Conservation (phyloP, 1,140 invertebrate species). For the Hormaphis cornu region DNA sequence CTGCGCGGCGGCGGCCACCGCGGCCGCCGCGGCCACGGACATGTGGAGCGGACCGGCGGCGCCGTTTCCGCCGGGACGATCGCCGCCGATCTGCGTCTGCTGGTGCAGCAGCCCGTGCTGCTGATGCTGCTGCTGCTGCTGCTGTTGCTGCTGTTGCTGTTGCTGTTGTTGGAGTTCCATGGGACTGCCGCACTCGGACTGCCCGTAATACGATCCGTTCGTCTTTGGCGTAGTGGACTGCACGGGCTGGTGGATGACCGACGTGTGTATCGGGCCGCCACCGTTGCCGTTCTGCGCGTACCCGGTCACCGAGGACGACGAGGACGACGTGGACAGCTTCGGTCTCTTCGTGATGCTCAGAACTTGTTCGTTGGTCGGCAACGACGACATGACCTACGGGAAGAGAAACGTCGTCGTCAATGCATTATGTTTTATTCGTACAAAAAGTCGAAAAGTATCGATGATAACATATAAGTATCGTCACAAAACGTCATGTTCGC, state of each 20-base stretch:
- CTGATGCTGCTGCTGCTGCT: background rate
- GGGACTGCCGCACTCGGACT: slow-evolving; percentile 41
- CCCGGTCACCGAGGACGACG: slow-evolving; percentile 45
- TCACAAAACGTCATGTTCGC: no score
- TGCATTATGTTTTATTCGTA: no score
- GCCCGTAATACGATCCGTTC: slow-evolving; percentile 39
- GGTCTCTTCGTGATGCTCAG: slow-evolving; percentile 69
- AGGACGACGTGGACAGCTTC: slow-evolving; percentile 51
- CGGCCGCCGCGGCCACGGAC: slow-evolving; percentile 47
- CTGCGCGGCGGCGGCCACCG: slow-evolving; percentile 43
- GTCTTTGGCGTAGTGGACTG: slow-evolving; percentile 36
- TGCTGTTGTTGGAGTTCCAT: slow-evolving; percentile 38
- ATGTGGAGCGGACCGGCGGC: slow-evolving; percentile 39
- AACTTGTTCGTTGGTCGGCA: slow-evolving; percentile 72
- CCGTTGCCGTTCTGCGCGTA: background rate
- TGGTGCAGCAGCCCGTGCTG: background rate
- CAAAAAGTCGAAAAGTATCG: no score
- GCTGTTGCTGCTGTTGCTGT: background rate
- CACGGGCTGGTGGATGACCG: slow-evolving; percentile 57
- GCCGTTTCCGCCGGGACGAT: slow-evolving; percentile 41
- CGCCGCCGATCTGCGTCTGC: slow-evolving; percentile 40
- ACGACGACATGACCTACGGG: slow-evolving; percentile 58
- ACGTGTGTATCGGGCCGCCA: slow-evolving; percentile 52
- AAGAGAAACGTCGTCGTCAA: background rate
- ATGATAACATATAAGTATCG: no score